These are phyloP conservation scores for Tetragnatha montana DNA, from an alignment of 2,888 invertebrate genomes.

Conservation along the genomic window DNA sequence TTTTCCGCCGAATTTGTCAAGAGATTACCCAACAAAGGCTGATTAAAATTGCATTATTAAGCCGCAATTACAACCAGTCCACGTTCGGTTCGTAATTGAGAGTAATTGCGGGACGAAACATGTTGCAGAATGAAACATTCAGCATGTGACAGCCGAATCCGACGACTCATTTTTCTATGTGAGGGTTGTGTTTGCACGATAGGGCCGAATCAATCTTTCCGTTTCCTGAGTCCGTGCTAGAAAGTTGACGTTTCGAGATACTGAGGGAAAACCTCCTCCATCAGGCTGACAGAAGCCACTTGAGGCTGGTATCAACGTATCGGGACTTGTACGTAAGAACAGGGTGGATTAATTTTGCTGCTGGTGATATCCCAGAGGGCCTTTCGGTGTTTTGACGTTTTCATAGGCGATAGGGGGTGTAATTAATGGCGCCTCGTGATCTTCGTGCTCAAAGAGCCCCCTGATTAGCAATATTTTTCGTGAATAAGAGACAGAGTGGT, in stretches of 20 bases:
- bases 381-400: no score
- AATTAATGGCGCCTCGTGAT: no score
- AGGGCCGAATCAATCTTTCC: constrained; percentile 19
- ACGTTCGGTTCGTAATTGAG: constrained; percentile 25
- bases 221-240: constrained; percentile 5
- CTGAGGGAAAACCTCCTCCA: neutral
- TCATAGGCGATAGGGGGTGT: no score
- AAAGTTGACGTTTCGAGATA: neutral
- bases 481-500: no score
- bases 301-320: neutral
- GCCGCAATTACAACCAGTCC: neutral
- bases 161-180: constrained; percentile 22
- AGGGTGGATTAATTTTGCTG: neutral
- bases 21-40: constrained; percentile 15
- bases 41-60: constrained; percentile 30
- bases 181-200: constrained; percentile 1
- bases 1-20: neutral
- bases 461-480: no score
- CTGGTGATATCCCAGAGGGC: neutral
- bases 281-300: neutral
- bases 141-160: constrained; percentile 7
- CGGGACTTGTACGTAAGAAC: neutral
- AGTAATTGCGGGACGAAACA: constrained; percentile 10
- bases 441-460: no score
- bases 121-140: constrained; percentile 21